Evolutionary conservation across 2,113 vertebrate species (phyloP), one percentile per base, ranked within the genome.

Genomic region (Nerophis ophidion): DNA sequence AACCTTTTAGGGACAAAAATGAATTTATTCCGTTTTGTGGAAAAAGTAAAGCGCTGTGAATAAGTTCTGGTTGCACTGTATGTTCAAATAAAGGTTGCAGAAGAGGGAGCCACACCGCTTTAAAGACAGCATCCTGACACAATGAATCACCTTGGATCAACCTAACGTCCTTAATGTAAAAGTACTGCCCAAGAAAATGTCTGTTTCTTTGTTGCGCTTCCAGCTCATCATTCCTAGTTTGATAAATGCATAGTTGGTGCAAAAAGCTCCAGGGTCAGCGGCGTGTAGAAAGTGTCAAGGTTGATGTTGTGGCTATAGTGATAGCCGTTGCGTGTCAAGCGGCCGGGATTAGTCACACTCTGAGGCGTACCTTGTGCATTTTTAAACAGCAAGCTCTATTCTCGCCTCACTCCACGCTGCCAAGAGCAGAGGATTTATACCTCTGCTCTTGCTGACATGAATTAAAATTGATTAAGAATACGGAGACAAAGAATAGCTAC

Each of bases 391-490:
- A 17, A 50, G 50, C 76, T 71, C 14, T 33, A 59, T 66, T 70
- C 59, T 75, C 60, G 61, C 68, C 44, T 59, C 60, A n/a, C 47
- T 40, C 57, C 46, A 19, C 64, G 26, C 16, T 49, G 48, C 17
- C 1, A 26, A 26, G 26, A 26, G 13, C 66, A 66, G 60, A 84
- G 60, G 79, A 86, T 84, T 84, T 77, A 81, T 80, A 59, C n/a
- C 69, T 46, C 55, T 59, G 48, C 57, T 66, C 70, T 67, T 55
- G 57, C 36, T 71, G 77, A 63, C 67, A 66, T 84, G 79, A 80
- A 87, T 89, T 87, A 89, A 84, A 67, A 58, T 84, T 80, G 79
- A 87, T 89, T 87, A 89, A 84, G 69, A 58, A 86, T 82, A 88
- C 79, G 54, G 63, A 83, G 74, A 85, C 79, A 76, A 86, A 80